Base-by-base conservation (phyloP, 2,113 vertebrate genomes). In the Rallus limicola region DNA sequence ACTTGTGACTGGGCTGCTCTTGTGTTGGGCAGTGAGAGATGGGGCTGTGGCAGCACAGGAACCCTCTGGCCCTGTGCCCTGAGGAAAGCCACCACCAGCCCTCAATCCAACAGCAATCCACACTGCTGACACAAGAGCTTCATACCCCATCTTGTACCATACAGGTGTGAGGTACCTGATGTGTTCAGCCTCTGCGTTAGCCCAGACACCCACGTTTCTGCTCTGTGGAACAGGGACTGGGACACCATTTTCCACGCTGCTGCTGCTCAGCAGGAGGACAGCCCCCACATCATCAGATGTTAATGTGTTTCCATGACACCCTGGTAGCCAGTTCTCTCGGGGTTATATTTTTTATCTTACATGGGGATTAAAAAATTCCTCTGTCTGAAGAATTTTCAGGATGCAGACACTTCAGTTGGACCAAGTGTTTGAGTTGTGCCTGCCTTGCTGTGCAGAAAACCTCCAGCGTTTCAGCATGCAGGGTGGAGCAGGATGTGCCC, bases 91-190 rank as follows among this genome's bases (percentile, higher is more conserved):
- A 60, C 9, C 9, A 15, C 23, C 48, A 25, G 50, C 50, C 10
- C 6, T 52, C 50, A 52, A 14, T 23, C 52, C 34, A n/a, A 13
- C 60, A 70, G 68, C 5, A 21, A 12, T 46, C 36, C 82, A 88
- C 16, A 4, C 53, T 68, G 71, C 59, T 65, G 68, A 62, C 86
- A 42, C 42, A 42, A 48, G 72, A 89, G 34, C 34, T 48, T 81
- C 64, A 4, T 53, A 1, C 50, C 34, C 4, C 5, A 1, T 40
- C 6, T 50, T 12, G 2, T 28, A 6, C 28, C 56, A 38, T 1
- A 0, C 26, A 16, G 48, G 64, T 46, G 48, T 60, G 33, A 25
- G 18, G 33, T 10, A 15, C 24, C 13, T 44, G 31, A 11, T 48
- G 79, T 44, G 55, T 55, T 59, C 67, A 81, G n/a, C 50, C 56